These are phyloP conservation scores for Aquatica leii DNA, from an alignment of 2,888 invertebrate genomes.

Conservation along the genomic window DNA sequence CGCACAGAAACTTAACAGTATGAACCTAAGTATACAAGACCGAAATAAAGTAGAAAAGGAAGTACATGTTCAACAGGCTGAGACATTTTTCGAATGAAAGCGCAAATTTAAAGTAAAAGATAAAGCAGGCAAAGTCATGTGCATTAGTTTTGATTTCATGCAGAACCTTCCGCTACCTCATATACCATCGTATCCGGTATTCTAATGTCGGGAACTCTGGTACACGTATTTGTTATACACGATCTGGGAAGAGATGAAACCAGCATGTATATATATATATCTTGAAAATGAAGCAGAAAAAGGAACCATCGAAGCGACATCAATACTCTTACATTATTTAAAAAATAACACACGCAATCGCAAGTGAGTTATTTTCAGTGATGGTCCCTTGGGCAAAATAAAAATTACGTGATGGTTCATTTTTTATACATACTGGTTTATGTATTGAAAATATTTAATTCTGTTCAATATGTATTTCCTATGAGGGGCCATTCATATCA, in stretches of 20 bases:
- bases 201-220: conserved; percentile 24
- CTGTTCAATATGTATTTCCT: background rate
- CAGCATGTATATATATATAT: background rate
- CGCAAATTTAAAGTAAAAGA: conserved; percentile 15
- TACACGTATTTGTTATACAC: conserved; percentile 39
- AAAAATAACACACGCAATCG: background rate
- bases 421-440: background rate
- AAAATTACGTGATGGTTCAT: too few relatives aligned
- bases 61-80: background rate
- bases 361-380: background rate
- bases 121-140: conserved; percentile 14
- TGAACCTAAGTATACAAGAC: too few relatives aligned
- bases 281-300: too few relatives aligned
- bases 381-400: background rate
- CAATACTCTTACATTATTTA: background rate
- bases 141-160: too few relatives aligned
- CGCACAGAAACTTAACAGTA: too few relatives aligned
- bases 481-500: background rate
- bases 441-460: too few relatives aligned
- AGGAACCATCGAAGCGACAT: background rate
- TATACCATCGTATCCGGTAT: conserved; percentile 34
- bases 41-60: too few relatives aligned
- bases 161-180: too few relatives aligned
- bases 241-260: conserved; percentile 30
- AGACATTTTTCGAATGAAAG: conserved; percentile 9